Conservation (phyloP, 2,797 vertebrate species). For the Mus minutoides region DNA sequence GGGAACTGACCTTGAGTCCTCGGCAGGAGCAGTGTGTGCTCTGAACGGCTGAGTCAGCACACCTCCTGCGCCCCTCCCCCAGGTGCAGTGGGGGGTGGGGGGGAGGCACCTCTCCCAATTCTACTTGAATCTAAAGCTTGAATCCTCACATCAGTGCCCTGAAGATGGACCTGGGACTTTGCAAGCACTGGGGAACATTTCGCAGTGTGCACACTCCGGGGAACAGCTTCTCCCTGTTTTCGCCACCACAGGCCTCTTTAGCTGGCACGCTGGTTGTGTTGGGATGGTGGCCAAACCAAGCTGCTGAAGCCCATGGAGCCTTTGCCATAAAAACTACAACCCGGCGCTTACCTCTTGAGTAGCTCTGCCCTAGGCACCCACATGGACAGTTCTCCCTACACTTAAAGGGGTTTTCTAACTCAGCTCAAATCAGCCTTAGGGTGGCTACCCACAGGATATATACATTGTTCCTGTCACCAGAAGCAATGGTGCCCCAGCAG, state of each 20-base stretch:
- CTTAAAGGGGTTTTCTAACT: background rate
- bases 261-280: background rate
- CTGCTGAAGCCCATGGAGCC: background rate
- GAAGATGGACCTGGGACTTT: background rate
- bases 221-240: background rate
- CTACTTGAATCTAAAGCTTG: background rate
- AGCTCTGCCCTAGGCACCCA: background rate
- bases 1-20: background rate
- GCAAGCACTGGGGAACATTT: too few species aligned
- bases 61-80: background rate
- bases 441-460: background rate
- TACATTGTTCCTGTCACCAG: background rate
- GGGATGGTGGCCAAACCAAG: too few species aligned
- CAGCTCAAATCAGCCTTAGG: background rate
- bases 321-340: background rate
- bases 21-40: background rate
- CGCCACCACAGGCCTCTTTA: background rate
- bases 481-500: background rate
- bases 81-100: too few species aligned
- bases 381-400: accelerated
- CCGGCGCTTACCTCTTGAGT: background rate
- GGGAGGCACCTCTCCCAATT: background rate
- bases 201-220: background rate
- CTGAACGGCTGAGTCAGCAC: background rate
- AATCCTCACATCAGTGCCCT: background rate